These are phyloP conservation scores for Drosophila kuntzei DNA, from an alignment of 2,888 invertebrate genomes.

Conservation along the genomic window DNA sequence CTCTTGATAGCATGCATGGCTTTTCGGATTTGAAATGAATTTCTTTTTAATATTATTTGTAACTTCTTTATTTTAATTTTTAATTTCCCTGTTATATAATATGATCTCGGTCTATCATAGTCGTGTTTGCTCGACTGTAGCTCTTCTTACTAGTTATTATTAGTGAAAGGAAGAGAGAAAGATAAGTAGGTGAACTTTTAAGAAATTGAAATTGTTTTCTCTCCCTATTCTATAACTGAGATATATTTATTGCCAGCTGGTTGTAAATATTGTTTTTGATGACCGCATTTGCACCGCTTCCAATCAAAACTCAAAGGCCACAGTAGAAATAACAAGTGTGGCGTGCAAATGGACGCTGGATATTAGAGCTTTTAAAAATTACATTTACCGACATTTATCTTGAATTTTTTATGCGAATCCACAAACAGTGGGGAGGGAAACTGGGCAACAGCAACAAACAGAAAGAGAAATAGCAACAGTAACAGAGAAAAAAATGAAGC, in stretches of 20 bases:
- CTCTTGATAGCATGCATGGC: too few species aligned
- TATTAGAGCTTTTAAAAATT: constrained; percentile 74
- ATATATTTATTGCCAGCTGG: constrained; percentile 37
- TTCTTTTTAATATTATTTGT: too few species aligned
- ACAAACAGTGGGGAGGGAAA: neutral
- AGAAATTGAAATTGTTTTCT: constrained; percentile 9
- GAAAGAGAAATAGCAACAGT: constrained; percentile 13
- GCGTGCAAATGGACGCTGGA: constrained; percentile 61
- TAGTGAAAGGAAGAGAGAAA: neutral
- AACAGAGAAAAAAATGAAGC: constrained; percentile 47
- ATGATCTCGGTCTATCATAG: neutral
- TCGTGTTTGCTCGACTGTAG: neutral
- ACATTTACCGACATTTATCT: constrained; percentile 74
- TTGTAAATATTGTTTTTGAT: constrained; percentile 12
- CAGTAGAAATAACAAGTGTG: constrained; percentile 44
- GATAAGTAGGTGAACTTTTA: constrained; percentile 3
- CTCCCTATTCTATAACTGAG: neutral
- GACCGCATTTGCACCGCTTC: constrained; percentile 31
- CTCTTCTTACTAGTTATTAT: constrained; percentile 15
- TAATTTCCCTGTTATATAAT: too few species aligned
- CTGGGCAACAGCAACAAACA: constrained; percentile 20
- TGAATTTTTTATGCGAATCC: constrained; percentile 57
- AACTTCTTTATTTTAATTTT: too few species aligned
- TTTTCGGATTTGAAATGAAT: too few species aligned
- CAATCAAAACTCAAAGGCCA: constrained; percentile 50